Evolutionary conservation across 64 coral and sea anemone species (phyloP).

Genomic region (Platygyra sinensis): DNA sequence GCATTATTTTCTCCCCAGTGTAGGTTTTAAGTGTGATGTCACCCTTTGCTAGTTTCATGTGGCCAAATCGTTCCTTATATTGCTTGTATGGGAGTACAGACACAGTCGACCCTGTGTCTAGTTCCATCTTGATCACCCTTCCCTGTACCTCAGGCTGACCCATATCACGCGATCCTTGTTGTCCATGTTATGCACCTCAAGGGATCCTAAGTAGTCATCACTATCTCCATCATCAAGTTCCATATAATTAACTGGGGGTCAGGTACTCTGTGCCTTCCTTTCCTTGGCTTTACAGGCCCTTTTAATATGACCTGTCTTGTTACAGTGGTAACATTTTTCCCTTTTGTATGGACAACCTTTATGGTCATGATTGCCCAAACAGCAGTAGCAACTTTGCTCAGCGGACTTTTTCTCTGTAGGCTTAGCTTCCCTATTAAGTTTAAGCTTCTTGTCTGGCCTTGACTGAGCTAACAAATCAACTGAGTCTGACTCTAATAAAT

Average conservation of each 20-base stretch:
- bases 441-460: conserved; percentile 31
- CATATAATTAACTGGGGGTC: conserved; percentile 39
- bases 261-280: conserved; percentile 17
- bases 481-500: neutral
- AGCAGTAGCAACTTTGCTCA: conserved; percentile 55
- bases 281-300: conserved; percentile 46
- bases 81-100: conserved; percentile 42
- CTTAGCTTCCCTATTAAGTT: conserved; percentile 10
- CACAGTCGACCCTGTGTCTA: conserved; percentile 51
- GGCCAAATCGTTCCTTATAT: conserved; percentile 24
- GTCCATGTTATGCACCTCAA: neutral
- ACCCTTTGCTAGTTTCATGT: neutral
- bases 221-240: conserved; percentile 14
- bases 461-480: conserved; percentile 22
- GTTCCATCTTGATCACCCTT: conserved; percentile 57
- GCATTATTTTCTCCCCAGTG: conserved; percentile 42
- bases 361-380: conserved; percentile 36
- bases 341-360: conserved; percentile 62
- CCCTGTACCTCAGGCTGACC: conserved; percentile 47
- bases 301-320: conserved; percentile 49
- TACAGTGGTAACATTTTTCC: conserved; percentile 62
- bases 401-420: conserved; percentile 1
- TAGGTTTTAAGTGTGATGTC: conserved; percentile 43
- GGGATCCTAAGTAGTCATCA: conserved; percentile 22
- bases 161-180: conserved; percentile 30